A percentile compares a stretch with the other conserved stretches of the same genome.
phyloP scores from a whole-genome alignment of 2,113 vertebrate genomes.

The Tenebrosternarchus preto region DNA sequence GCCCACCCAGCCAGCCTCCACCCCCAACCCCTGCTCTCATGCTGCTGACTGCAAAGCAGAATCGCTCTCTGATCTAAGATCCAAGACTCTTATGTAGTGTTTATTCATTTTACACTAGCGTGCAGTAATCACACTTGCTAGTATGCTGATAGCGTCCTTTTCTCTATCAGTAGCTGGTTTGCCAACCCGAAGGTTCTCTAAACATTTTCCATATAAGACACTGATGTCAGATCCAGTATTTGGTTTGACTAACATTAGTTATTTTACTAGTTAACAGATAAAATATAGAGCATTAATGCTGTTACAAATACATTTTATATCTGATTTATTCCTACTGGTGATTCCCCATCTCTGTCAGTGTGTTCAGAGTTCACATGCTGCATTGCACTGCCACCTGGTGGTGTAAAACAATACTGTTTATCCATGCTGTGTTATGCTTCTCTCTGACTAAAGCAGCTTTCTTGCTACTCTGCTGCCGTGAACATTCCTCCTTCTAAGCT shows the following conservation, averaged over 20 bases:
- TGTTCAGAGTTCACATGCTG: background rate
- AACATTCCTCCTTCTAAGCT: constrained; percentile 45
- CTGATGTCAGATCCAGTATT: background rate
- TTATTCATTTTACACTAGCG: background rate
- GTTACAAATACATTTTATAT: background rate
- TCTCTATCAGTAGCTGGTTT: background rate
- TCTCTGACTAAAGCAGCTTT: constrained; percentile 55
- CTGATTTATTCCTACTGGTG: background rate
- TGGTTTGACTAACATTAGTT: background rate
- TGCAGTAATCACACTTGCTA: constrained; percentile 15
- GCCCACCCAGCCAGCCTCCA: background rate
- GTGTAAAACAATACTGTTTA: constrained; percentile 34
- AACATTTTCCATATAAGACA: background rate
- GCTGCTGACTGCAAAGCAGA: constrained; percentile 9
- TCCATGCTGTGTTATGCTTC: constrained; percentile 4
- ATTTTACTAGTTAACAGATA: background rate
- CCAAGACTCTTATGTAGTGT: background rate
- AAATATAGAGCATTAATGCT: background rate
- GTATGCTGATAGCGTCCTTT: too few relatives aligned
- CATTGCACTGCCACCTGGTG: constrained; percentile 69
- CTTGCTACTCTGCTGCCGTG: constrained; percentile 45
- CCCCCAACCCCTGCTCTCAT: background rate
- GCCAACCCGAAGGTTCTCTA: background rate
- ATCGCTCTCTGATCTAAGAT: constrained; percentile 6
- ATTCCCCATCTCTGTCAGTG: constrained; percentile 4